Percentiles rank a stretch among this genome's conserved stretches.
phyloP scores from a whole-genome alignment of 2,113 vertebrate genomes.

The Diphyllodes magnificus region DNA sequence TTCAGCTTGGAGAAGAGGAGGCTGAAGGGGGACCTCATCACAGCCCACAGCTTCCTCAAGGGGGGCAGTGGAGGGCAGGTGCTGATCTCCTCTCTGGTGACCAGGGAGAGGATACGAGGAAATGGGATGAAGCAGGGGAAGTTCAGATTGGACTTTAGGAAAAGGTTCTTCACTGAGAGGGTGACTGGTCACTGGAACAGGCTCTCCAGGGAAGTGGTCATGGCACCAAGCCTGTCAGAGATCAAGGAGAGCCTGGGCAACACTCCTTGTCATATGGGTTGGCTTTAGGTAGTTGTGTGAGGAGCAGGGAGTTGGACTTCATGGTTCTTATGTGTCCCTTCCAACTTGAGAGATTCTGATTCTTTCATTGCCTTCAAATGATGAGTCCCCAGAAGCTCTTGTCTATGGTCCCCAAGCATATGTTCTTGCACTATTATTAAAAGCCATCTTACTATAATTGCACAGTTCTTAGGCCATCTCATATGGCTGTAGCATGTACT shows the following conservation, averaged over 20 bases:
- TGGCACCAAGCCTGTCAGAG: background rate
- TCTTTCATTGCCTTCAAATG: background rate
- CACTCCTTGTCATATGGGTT: background rate
- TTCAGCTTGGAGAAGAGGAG: background rate
- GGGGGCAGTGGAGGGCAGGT: too few species aligned
- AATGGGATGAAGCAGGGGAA: background rate
- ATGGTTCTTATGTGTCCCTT: background rate
- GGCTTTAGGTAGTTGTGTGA: background rate
- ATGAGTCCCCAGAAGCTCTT: background rate
- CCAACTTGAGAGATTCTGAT: background rate
- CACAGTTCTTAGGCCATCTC: background rate
- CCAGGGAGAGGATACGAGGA: accelerated
- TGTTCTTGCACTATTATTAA: background rate
- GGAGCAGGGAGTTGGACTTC: background rate
- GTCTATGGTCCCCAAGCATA: background rate
- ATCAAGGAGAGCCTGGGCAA: background rate
- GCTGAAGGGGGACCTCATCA: background rate
- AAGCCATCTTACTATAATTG: background rate
- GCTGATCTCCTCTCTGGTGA: background rate
- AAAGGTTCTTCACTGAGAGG: background rate
- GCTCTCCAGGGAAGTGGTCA: background rate
- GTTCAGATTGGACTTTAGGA: background rate
- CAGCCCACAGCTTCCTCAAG: background rate
- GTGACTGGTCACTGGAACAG: background rate
- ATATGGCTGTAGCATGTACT: background rate